Evolutionary conservation across 2,888 invertebrate genomes (phyloP), one percentile per base, ranked within the genome.

Genomic region (Disparrhopalites patrizii): DNA sequence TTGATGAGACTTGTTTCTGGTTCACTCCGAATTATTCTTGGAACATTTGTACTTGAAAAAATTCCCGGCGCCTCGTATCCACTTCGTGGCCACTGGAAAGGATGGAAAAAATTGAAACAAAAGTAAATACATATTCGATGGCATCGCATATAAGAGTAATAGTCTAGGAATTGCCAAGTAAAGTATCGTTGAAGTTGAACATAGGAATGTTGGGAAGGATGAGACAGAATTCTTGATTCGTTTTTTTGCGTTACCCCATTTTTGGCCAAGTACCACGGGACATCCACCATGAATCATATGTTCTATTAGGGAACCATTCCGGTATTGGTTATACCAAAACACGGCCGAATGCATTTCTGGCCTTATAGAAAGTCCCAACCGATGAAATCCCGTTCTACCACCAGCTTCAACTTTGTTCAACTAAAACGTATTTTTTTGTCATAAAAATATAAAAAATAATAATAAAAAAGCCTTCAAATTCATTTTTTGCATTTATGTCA

Each of bases 181-280:
- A 10, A 15, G 15, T 10, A 10, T 10, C 7, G 15, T 36, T 10
- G 8, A 36, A 10, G 15, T 7, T 7, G 36, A 36, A 36, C 36
- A 36, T 15, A 36, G 7, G 36, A 10, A 36, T 36, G 15, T 36
- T 36, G 36, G 7, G 15, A 36, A 36, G 15, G 36, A 36, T 10
- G 15, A 36, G 36, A 36, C 36, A 36, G 15, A 43, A 43, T 10
- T 15, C 43, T 18, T 43, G n/a, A 15, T 15, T 43, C 43, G 36
- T 36, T 7, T 15, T 10, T 36, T n/a, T 10, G n/a, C 50, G n/a
- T 51, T 50, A 61, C 61, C 31, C 61, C 61, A 61, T 51, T 61
- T 61, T 50, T 61, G 50, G 8, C 61, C 61, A 1, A 61, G 33
- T 5, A 50, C 33, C 2, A 61, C 33, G 7, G 61, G 61, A n/a